Percentiles rank a stretch among this genome's conserved stretches.
phyloP scores from a whole-genome alignment of 2,888 invertebrate species.

The Alentia gelatinosa region DNA sequence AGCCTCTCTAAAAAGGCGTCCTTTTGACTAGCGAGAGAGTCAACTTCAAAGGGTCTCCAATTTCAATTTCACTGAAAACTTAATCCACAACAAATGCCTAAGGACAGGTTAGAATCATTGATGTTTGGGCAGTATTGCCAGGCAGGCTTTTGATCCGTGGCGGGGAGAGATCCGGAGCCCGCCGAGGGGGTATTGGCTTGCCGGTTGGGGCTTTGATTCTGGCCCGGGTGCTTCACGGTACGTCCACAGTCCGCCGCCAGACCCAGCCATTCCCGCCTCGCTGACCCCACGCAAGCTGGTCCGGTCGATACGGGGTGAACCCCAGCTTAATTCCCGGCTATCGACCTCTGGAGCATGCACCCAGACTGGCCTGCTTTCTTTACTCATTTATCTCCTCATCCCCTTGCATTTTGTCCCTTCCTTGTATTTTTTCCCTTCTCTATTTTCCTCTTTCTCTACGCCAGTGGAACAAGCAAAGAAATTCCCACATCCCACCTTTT shows the following conservation, averaged over 20 bases:
- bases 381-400: too few species aligned
- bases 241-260: not conserved
- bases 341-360: too few species aligned
- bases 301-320: too few species aligned
- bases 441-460: too few species aligned
- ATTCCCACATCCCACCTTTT: too few species aligned
- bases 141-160: not conserved
- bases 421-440: too few species aligned
- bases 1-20: not conserved
- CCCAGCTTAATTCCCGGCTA: too few species aligned
- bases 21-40: constrained; percentile 9
- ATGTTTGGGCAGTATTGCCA: constrained; percentile 43
- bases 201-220: constrained; percentile 3
- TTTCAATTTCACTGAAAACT: constrained; percentile 46
- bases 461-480: too few species aligned
- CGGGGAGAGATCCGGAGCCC: constrained; percentile 20
- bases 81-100: constrained; percentile 32
- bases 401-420: too few species aligned
- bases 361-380: too few species aligned
- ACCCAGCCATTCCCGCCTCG: not conserved
- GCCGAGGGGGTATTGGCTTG: constrained; percentile 30
- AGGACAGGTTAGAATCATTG: constrained; percentile 38
- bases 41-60: not conserved
- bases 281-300: too few species aligned
- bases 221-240: too few species aligned